Base-by-base conservation (phyloP, 2,113 vertebrate genomes). In the Siphamia tubifer region DNA sequence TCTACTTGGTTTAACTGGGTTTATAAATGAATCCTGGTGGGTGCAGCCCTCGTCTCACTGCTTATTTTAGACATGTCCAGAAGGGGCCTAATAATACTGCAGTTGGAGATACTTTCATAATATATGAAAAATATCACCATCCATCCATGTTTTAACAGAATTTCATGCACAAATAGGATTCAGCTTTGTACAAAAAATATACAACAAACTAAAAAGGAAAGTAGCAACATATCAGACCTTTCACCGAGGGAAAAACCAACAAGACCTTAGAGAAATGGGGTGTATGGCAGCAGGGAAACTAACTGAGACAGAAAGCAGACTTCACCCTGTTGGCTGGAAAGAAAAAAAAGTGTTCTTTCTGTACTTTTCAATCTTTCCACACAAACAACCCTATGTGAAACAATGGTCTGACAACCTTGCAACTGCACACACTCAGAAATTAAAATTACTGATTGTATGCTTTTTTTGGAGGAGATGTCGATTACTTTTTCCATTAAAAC, bases 221-320 rank as follows among this genome's bases (percentile, higher is more conserved):
- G 56, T 28, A 15, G 47, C 19, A 48, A 48, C 27, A 43, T 25
- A 66, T 54, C 25, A 61, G 53, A 24, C 17, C 31, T 48, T 25
- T 49, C 62, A 49, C 35, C 8, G n/a, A 31, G 10, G n/a, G 10
- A 16, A 16, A 45, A 38, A 43, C 15, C 31, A 53, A 57, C 47
- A 39, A 12, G 10, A 44, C 32, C 23, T 30, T 20, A 68, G 80
- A 72, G 62, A 62, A 72, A 80, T 27, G 27, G 32, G 8, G 30
- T 42, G 43, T 71, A 31, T 60, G 61, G 73, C 44, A 74, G 30
- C 17, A 21, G 61, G 51, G 27, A 52, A 74, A 63, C 36, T n/a
- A 34, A 36, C 42, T 1, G 32, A 68, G 66, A 88, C 38, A 78
- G 11, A 86, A 85, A 74, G 48, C 80, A 86, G 76, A 82, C 19